These are phyloP conservation scores for Lutraria lutraria DNA, from an alignment of 2,888 invertebrate species.

Conservation along the genomic window DNA sequence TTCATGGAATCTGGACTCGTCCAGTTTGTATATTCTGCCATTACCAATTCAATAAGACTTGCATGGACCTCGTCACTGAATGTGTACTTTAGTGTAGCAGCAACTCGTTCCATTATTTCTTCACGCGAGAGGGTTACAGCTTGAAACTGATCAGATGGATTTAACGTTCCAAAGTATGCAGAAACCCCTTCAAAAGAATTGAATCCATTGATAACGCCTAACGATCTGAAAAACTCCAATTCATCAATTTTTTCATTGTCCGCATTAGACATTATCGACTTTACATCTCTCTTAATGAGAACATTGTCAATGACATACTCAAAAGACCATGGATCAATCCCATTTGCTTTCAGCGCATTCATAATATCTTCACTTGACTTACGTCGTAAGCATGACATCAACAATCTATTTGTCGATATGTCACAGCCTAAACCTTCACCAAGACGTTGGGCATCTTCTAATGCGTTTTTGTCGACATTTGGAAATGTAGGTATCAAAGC, in stretches of 20 bases:
- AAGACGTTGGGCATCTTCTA: background rate
- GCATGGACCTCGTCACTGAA: background rate
- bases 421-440: constrained; percentile 7
- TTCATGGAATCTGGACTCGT: constrained; percentile 10
- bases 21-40: constrained; percentile 48
- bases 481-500: background rate
- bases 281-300: constrained; percentile 20
- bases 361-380: background rate
- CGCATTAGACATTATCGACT: background rate
- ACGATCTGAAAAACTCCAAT: constrained; percentile 44
- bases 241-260: background rate
- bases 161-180: too few relatives aligned
- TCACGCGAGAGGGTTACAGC: background rate
- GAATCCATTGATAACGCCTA: constrained; percentile 40
- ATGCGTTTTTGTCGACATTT: background rate
- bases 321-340: background rate
- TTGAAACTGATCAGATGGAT: background rate
- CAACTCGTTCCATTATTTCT: background rate
- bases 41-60: constrained; percentile 4
- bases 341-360: background rate
- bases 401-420: background rate
- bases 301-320: constrained; percentile 33
- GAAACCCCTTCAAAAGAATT: constrained; percentile 34
- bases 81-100: background rate
- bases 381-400: constrained; percentile 25